These are phyloP conservation scores for Anser cygnoides DNA, from an alignment of 2,113 vertebrate genomes.

Conservation along the genomic window DNA sequence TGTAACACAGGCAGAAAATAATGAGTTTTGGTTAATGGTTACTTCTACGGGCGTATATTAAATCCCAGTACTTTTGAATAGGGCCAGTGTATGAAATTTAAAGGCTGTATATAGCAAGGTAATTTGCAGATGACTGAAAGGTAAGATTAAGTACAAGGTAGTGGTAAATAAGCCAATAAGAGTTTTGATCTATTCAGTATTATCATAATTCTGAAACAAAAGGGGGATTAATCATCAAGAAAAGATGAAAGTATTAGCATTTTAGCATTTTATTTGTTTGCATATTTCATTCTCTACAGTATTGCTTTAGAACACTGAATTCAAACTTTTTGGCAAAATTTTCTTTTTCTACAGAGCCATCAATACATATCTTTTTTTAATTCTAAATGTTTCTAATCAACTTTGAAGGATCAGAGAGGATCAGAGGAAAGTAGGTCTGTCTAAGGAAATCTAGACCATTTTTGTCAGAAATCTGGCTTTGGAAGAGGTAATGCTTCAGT, in stretches of 20 bases:
- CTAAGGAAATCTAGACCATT: not conserved
- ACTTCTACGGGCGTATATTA: not conserved
- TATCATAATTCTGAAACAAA: not conserved
- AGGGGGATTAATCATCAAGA: not conserved
- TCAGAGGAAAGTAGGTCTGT: not conserved
- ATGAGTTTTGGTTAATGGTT: not conserved
- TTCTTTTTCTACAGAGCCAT: not conserved
- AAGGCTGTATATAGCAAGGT: not conserved
- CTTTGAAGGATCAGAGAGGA: not conserved
- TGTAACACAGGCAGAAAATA: not conserved
- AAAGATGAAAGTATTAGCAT: not conserved
- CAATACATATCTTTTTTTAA: not conserved
- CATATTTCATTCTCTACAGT: not conserved
- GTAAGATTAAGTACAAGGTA: not conserved
- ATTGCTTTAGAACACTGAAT: not conserved
- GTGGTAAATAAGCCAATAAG: not conserved
- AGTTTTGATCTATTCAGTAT: not conserved
- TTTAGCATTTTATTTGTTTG: not conserved
- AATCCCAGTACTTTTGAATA: not conserved
- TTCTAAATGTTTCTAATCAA: not conserved
- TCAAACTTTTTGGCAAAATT: not conserved
- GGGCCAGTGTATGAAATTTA: fast-evolving
- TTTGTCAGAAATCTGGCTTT: not conserved
- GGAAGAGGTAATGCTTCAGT: not conserved
- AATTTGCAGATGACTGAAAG: not conserved